Percentiles rank a stretch among this genome's conserved stretches.
phyloP scores from a whole-genome alignment of 2,888 invertebrate species.

The Rhogogaster chlorosoma region DNA sequence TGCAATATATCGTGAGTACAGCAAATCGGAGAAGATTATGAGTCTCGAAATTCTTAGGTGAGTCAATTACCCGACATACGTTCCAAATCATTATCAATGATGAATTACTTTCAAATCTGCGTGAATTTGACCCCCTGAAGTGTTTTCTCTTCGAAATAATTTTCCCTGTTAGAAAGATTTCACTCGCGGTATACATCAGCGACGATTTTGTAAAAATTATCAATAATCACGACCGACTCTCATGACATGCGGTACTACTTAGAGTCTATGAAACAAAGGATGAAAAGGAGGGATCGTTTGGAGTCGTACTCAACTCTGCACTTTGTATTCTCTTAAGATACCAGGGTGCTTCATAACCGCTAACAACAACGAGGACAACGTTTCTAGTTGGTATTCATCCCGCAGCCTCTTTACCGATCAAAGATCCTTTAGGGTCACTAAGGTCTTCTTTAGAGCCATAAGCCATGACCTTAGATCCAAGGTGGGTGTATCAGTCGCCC shows the following conservation, averaged over 20 bases:
- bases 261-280: not conserved
- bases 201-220: not conserved
- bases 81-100: not conserved
- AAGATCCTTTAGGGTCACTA: slow-evolving; percentile 36
- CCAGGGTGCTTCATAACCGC: not conserved
- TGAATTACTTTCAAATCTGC: not conserved
- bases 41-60: not conserved
- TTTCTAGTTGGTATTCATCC: slow-evolving; percentile 17
- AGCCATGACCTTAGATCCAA: slow-evolving; percentile 14
- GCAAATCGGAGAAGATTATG: not conserved
- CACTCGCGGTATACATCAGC: not conserved
- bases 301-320: slow-evolving; percentile 27
- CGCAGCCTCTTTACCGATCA: not conserved
- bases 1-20: not conserved
- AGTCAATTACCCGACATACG: not conserved
- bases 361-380: slow-evolving; percentile 7
- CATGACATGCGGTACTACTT: not conserved
- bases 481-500: slow-evolving; percentile 14
- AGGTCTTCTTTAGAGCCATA: slow-evolving; percentile 1
- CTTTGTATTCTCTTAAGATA: slow-evolving; percentile 20
- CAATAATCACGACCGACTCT: slow-evolving; percentile 1
- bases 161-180: not conserved
- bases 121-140: no score
- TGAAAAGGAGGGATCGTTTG: not conserved
- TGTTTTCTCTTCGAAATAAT: not conserved